Base-by-base conservation (phyloP, 1,140 invertebrate species). In the Lepidostoma basale region DNA sequence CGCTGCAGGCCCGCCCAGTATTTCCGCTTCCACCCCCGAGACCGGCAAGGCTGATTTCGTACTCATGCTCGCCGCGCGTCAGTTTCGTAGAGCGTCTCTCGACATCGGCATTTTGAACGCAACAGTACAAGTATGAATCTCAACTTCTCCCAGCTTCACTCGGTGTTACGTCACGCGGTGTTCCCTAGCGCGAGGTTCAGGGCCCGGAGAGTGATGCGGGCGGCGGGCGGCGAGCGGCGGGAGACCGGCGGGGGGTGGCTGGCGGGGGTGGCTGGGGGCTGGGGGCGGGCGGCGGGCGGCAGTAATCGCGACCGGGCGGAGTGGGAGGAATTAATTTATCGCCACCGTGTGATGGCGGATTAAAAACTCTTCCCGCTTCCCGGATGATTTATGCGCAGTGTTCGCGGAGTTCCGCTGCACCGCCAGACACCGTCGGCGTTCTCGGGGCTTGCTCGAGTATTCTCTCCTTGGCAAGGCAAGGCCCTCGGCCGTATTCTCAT, bases 291-390 rank as follows among this genome's bases (percentile, higher is more conserved):
- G 26, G 62, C 16, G 49, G 44, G 44, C 23, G 45, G 45, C 58
- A 20, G n/a, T 18, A 30, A 39, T 42, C 22, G 54, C 58, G 25
- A 47, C 28, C 33, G 45, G 45, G 39, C 20, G 9, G 56, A 10
- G 65, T 26, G 40, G 65, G 47, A 26, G 42, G 68, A 69, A 67
- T 70, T 70, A 70, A 70, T 70, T 70, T 70, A 70, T 70, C 56
- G 62, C 68, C 56, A 33, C 23, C 40, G 62, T 69, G 45, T 62
- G 67, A 62, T 62, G 68, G 26, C 56, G 68, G 62, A 70, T 70
- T 66, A 70, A 59, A 70, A 62, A 59, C 47, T 54, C 36, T 58
- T 40, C 18, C 63, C 47, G 39, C 49, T 69, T 47, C 58, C 59
- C 39, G n/a, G 44, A 45, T 70, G 68, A 70, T 70, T 70, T 70